A percentile compares a stretch with the other conserved stretches of the same genome.
Evolutionary conservation across 1,140 invertebrate species (phyloP).

Genomic region (Heliconius eleuchia): DNA sequence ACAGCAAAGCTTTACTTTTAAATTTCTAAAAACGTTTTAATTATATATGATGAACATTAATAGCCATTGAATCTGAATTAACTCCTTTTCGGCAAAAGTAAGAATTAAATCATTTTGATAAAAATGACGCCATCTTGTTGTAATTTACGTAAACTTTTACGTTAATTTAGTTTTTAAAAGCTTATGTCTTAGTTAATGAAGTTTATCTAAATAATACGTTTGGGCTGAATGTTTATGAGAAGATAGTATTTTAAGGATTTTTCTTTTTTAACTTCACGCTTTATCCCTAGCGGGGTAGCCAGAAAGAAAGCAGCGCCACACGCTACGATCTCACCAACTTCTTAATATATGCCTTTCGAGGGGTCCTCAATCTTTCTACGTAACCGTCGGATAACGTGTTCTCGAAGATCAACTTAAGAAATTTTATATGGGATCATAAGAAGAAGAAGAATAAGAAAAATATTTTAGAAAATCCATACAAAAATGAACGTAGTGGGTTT

Average conservation of each 20-base stretch:
- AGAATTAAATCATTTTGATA: conserved; percentile 24
- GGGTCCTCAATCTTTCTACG: no score
- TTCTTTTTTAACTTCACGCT: no score
- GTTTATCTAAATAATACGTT: conserved; percentile 22
- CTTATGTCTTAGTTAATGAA: conserved; percentile 24
- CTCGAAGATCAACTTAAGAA: no score
- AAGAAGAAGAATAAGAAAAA: no score
- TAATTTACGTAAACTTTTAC: conserved; percentile 3
- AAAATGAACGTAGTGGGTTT: no score
- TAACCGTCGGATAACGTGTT: no score
- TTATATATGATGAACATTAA: conserved; percentile 13
- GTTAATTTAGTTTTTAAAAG: conserved; percentile 2
- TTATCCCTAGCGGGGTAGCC: no score
- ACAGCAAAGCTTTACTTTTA: conserved; percentile 14
- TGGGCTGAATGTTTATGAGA: neutral
- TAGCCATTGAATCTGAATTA: neutral
- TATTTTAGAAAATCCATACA: no score
- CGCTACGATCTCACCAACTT: no score
- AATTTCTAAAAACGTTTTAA: neutral
- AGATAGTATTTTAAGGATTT: neutral
- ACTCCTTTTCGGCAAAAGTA: conserved; percentile 17
- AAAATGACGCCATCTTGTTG: neutral
- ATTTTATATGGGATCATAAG: no score
- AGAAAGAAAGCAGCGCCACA: no score
- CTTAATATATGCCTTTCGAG: no score